Percentiles rank a stretch among this genome's conserved stretches.
These are phyloP conservation scores for Falco berigora DNA, from an alignment of 2,797 vertebrate species.

Conservation along the genomic window DNA sequence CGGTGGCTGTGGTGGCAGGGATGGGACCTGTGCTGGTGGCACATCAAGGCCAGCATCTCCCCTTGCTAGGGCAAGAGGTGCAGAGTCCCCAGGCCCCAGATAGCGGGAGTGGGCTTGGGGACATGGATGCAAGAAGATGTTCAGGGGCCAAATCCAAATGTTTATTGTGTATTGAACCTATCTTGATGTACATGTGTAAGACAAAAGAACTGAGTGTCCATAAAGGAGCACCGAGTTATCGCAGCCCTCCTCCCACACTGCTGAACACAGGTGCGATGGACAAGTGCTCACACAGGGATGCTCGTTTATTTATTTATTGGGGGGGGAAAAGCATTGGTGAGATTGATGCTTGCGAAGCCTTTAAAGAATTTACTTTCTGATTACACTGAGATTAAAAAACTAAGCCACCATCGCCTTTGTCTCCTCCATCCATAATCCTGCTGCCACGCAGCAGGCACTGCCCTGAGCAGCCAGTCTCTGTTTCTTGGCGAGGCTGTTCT, in stretches of 20 bases:
- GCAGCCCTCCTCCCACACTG: neutral
- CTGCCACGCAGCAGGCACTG: neutral
- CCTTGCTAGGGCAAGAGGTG: neutral
- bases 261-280: neutral
- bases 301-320: neutral
- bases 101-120: neutral
- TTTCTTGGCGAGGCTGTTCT: neutral
- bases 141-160: neutral
- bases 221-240: neutral
- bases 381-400: neutral
- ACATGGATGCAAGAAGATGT: neutral
- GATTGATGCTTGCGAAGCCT: neutral
- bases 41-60: neutral
- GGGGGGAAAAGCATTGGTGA: neutral
- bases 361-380: neutral
- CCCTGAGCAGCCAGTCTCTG: neutral
- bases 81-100: neutral
- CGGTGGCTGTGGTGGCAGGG: fast-evolving
- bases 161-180: neutral
- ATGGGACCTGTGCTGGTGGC: neutral
- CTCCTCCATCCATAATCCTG: fast-evolving
- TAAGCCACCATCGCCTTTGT: neutral
- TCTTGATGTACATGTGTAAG: neutral
- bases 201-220: neutral
- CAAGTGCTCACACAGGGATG: neutral